A percentile compares a stretch with the other conserved stretches of the same genome.
phyloP scores from a whole-genome alignment of 2,113 vertebrate genomes.

The Fregata magnificens region DNA sequence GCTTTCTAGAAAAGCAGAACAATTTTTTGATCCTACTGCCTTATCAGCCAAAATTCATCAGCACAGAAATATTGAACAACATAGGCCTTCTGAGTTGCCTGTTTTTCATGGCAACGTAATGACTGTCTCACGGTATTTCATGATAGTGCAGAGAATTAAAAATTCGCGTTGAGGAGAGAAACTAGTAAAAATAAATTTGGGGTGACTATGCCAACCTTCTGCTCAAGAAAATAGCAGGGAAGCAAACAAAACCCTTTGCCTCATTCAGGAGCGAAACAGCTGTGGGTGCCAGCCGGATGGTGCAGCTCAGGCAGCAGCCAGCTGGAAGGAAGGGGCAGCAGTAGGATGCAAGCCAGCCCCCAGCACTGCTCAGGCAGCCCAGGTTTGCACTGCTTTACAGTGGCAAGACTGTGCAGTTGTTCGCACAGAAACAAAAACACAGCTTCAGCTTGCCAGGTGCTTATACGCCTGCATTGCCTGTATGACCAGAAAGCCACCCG shows the following conservation, averaged over 20 bases:
- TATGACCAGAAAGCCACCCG: background rate
- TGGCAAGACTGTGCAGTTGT: rapidly evolving
- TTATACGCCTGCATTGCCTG: background rate
- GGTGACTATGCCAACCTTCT: background rate
- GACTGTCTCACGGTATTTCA: background rate
- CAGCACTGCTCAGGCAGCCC: background rate
- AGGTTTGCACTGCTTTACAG: background rate
- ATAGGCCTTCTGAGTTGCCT: background rate
- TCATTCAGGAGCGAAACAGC: background rate
- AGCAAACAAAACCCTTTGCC: background rate
- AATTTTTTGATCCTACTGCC: background rate
- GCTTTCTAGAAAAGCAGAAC: background rate
- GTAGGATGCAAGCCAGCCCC: rapidly evolving
- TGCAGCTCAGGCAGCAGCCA: background rate
- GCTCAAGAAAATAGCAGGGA: background rate
- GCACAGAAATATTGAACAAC: background rate
- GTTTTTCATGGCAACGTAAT: background rate
- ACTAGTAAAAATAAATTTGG: background rate
- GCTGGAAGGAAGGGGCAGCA: background rate
- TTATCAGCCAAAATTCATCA: background rate
- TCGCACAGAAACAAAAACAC: background rate
- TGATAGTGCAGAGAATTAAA: background rate
- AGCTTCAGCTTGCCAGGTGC: background rate
- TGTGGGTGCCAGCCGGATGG: background rate
- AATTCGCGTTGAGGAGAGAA: background rate